These are phyloP conservation scores for Andrena fulva DNA, from an alignment of 2,888 invertebrate genomes.

Conservation along the genomic window DNA sequence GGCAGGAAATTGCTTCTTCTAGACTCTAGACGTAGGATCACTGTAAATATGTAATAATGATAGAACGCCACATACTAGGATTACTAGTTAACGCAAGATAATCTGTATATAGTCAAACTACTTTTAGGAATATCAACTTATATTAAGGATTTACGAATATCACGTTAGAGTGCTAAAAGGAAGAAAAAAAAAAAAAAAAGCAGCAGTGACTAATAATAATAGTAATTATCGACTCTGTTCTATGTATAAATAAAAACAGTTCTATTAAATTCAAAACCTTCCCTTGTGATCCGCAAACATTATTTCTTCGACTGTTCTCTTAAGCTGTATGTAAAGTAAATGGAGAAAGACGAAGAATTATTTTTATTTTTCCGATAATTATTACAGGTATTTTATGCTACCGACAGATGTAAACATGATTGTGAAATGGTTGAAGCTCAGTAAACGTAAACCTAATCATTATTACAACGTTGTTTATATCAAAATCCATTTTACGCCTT, in stretches of 20 bases:
- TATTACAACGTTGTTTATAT: slow-evolving; percentile 50
- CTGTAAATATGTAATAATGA: slow-evolving; percentile 73
- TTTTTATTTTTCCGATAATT: slow-evolving; percentile 51
- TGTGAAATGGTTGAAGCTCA: slow-evolving; percentile 27
- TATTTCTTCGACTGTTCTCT: slow-evolving; percentile 9
- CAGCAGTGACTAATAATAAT: slow-evolving; percentile 45
- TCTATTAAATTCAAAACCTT: slow-evolving; percentile 57
- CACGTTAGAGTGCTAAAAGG: slow-evolving; percentile 57
- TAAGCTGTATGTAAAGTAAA: slow-evolving; percentile 11
- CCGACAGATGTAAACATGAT: slow-evolving; percentile 50
- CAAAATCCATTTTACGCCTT: slow-evolving; percentile 40
- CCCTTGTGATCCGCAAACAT: slow-evolving; percentile 10
- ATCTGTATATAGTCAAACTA: slow-evolving; percentile 74
- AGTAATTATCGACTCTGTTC: slow-evolving; percentile 65
- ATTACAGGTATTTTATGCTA: slow-evolving; percentile 57
- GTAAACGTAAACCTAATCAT: slow-evolving; percentile 44
- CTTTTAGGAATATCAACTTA: slow-evolving; percentile 68
- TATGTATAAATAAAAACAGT: slow-evolving; percentile 70
- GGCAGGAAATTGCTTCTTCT: slow-evolving; percentile 61
- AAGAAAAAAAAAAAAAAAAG: background rate
- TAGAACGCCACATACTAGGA: slow-evolving; percentile 57
- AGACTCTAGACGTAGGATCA: slow-evolving; percentile 48
- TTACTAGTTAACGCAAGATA: slow-evolving; percentile 65
- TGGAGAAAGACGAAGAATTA: slow-evolving; percentile 44
- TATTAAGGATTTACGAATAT: slow-evolving; percentile 63